Percentiles rank a stretch among this genome's conserved stretches.
Evolutionary conservation across 2,888 invertebrate species (phyloP).

Genomic region (Oxyscelio sp.): DNA sequence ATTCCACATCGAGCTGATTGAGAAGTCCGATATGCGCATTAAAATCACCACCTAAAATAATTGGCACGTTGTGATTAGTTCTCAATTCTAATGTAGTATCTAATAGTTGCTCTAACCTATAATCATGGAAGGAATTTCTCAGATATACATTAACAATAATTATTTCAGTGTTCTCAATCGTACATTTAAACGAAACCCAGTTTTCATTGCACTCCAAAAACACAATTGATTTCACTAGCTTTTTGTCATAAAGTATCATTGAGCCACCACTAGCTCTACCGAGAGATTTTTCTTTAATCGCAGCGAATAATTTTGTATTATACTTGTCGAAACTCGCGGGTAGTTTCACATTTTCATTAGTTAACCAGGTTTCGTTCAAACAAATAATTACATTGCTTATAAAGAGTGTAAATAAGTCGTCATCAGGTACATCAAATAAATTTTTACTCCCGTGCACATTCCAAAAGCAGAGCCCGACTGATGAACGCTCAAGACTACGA

Average conservation of each 20-base stretch:
- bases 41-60: no score
- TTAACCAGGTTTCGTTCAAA: conserved; percentile 9
- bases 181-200: no score
- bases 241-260: neutral
- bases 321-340: neutral
- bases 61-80: neutral
- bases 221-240: neutral
- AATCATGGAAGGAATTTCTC: neutral
- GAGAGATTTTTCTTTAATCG: conserved; percentile 6
- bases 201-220: no score
- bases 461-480: conserved; percentile 1
- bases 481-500: no score
- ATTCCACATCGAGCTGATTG: no score
- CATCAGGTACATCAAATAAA: neutral
- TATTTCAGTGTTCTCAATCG: no score
- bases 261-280: conserved; percentile 8
- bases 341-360: conserved; percentile 3
- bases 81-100: neutral
- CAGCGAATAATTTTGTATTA: neutral
- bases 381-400: neutral
- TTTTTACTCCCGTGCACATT: conserved; percentile 12
- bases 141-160: no score
- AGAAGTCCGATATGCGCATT: no score
- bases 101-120: neutral
- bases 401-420: neutral